Base-by-base conservation (phyloP, 2,888 invertebrate genomes). In the Synanthedon vespiformis region DNA sequence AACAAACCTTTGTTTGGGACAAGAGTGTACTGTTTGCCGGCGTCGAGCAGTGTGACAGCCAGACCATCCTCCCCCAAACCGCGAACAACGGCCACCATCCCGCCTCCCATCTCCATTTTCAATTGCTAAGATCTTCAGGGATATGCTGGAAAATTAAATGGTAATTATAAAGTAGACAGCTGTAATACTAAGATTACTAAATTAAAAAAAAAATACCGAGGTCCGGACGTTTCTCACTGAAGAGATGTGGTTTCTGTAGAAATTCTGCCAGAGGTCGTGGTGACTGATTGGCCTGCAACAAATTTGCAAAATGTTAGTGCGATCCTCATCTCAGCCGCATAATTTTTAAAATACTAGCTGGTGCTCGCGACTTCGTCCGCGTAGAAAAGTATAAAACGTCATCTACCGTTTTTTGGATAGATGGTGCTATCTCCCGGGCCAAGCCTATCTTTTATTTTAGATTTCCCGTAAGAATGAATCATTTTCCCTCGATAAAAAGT, bases 211-310 rank as follows among this genome's bases (percentile, higher is more conserved):
- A 34, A 34, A 8, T 34, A 34, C 34, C 34, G 34, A 8, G 6
- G 34, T 34, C 34, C 34, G 2, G 13, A 50, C 11, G 27, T 13
- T 48, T 22, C 52, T 40, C 12, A 48, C 27, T 12, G 18, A 70
- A 52, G 70, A 74, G 14, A 70, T 52, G 53, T 81, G 70, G 22
- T 79, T 81, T 58, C 65, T 64, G 52, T 68, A 69, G 57, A 71
- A 74, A 59, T 64, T 69, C 63, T 70, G 70, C 61, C 65, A 69
- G 49, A 72, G 66, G 11, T 73, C 71, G 6, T 18, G 49, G 6
- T 18, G 49, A 4, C 59, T 55, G 54, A 62, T 57, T 60, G 71
- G 65, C 83, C 83, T 83, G 62, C 0, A 60, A 63, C 44, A 47
- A 52, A 5, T 13, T 6, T 34, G 0, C 34, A 34, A 34, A 34